Base-by-base conservation (phyloP, 1,140 invertebrate species). In the Drosophila elegans region DNA sequence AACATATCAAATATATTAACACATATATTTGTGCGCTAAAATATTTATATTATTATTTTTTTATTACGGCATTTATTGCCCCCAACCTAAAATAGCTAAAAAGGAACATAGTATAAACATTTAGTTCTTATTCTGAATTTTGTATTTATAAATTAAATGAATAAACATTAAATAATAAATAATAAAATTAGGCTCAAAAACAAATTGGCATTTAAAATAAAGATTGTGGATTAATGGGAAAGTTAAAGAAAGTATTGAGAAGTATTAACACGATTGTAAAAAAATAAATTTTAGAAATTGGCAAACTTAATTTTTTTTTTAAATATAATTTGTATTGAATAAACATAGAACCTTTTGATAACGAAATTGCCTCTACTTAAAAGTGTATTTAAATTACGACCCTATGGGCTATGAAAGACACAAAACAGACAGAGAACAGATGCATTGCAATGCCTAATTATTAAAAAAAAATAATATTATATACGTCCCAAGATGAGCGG, bases 361-460 rank as follows among this genome's bases (percentile, higher is more conserved):
- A 32, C 4, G 4, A 32, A 0, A 32, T 6, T 32, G 4, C 7
- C 6, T n/a, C 2, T 38, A 6, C n/a, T n/a, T 12, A 29, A 10
- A 60, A 72, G 67, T 9, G 67, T 73, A 72, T 60, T 4, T 42
- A 13, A 39, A 36, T 68, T n/a, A 53, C 39, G 32, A 25, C 62
- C 16, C 52, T 6, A n/a, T 41, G 56, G 9, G 3, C 16, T 3
- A 21, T 46, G 34, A 59, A 62, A 73, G 36, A 16, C 27, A 57
- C 45, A 7, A 25, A 59, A 57, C 45, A 64, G 67, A 74, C 61
- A 73, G 29, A 53, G 48, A 80, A 75, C 66, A 80, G 71, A 80
- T 80, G 78, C 63, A 64, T 12, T 69, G 55, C 62, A 77, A 59
- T 77, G 63, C 73, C 60, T 69, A 86, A 74, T 86, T 85, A 81